Conservation (phyloP, 2,888 invertebrate genomes). For the Agrochola lychnidis region DNA sequence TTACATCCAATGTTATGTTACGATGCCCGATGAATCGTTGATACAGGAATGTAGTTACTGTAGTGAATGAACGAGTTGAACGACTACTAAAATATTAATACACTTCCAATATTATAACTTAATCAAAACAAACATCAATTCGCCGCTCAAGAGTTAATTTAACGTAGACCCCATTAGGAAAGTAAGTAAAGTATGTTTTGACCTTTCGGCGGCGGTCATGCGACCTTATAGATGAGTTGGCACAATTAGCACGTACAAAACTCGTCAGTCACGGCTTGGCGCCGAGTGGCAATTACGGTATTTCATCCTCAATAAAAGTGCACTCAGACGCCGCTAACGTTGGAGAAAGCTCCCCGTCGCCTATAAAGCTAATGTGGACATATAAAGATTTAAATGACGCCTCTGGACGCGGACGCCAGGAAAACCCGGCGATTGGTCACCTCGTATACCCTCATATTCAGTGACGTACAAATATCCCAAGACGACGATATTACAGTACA, state of each 20-base stretch:
- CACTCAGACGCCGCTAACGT: slow-evolving; percentile 85
- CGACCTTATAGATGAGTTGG: slow-evolving; percentile 75
- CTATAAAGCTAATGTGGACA: slow-evolving; percentile 88
- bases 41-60: slow-evolving; percentile 14
- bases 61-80: slow-evolving; percentile 6
- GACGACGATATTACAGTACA: slow-evolving; percentile 53
- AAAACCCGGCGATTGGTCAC: slow-evolving; percentile 47
- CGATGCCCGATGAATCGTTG: slow-evolving; percentile 5
- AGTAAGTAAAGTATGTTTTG: slow-evolving; percentile 64
- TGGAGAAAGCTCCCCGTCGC: slow-evolving; percentile 82
- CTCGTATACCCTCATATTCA: slow-evolving; percentile 41
- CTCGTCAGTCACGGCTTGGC: slow-evolving; percentile 85
- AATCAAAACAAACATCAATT: slow-evolving; percentile 55
- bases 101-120: slow-evolving; percentile 34
- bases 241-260: slow-evolving; percentile 87
- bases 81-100: slow-evolving; percentile 24
- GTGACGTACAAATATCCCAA: slow-evolving; percentile 44
- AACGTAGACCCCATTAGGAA: slow-evolving; percentile 61
- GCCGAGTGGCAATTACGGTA: slow-evolving; percentile 88
- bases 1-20: slow-evolving; percentile 35
- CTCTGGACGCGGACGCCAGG: slow-evolving; percentile 66
- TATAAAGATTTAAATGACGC: slow-evolving; percentile 88
- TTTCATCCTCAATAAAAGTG: slow-evolving; percentile 89
- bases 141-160: slow-evolving; percentile 60
- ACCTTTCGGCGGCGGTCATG: slow-evolving; percentile 69